A percentile compares a stretch with the other conserved stretches of the same genome.
These are phyloP conservation scores for Conops quadrifasciatus DNA, from an alignment of 2,888 invertebrate species.

Conservation along the genomic window DNA sequence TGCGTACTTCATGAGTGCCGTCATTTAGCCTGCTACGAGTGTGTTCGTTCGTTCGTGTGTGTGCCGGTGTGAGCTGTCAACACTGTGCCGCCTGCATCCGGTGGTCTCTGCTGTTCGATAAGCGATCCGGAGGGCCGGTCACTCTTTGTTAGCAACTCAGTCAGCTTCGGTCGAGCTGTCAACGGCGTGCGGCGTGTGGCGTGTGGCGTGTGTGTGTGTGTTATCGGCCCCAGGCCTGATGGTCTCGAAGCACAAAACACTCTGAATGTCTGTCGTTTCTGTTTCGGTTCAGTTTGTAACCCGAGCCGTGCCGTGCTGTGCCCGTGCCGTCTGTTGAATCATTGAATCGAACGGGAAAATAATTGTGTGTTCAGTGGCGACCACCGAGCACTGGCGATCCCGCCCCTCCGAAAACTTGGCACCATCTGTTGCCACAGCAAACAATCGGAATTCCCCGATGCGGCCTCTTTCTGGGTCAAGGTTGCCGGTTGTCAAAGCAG, in stretches of 20 bases:
- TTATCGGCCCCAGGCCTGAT: conserved; percentile 25
- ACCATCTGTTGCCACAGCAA: conserved; percentile 21
- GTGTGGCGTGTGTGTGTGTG: too few relatives aligned
- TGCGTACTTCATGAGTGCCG: not conserved
- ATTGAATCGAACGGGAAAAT: conserved; percentile 23
- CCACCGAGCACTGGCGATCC: not conserved
- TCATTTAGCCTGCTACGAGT: not conserved
- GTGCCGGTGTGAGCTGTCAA: not conserved
- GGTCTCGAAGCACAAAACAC: not conserved
- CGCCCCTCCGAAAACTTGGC: not conserved
- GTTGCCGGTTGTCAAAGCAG: not conserved
- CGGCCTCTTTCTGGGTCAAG: conserved; percentile 17
- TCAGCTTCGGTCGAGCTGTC: conserved; percentile 27
- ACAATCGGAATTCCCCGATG: not conserved
- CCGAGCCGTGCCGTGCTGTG: conserved; percentile 6
- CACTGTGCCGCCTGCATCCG: conserved; percentile 2
- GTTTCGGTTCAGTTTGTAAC: not conserved
- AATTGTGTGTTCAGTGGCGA: conserved; percentile 9
- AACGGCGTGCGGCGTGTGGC: not conserved
- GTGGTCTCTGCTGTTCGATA: not conserved
- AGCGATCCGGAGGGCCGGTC: conserved; percentile 9
- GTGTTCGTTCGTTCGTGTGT: not conserved
- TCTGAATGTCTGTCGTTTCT: not conserved
- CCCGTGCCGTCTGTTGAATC: conserved; percentile 14
- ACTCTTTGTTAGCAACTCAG: conserved; percentile 18